Evolutionary conservation across 1,140 invertebrate genomes (phyloP).

Genomic region (Pentalonia nigronervosa): DNA sequence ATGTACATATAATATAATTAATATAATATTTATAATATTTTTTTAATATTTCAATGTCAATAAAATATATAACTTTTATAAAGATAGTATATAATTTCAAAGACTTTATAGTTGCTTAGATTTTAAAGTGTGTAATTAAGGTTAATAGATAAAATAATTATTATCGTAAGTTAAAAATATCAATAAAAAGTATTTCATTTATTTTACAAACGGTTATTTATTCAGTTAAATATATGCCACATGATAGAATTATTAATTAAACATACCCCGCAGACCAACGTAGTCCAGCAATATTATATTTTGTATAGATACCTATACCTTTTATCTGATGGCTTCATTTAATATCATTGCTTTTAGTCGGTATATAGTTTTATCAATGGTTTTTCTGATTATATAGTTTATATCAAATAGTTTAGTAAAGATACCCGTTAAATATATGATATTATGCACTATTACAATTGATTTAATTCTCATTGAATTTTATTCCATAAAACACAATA

Average conservation of each 20-base stretch:
- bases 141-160: neutral
- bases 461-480: neutral
- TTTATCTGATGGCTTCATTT: neutral
- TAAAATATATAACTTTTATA: neutral
- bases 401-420: slow-evolving; percentile 1
- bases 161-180: neutral
- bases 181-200: neutral
- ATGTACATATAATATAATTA: neutral
- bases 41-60: neutral
- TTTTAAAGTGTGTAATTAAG: neutral
- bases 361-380: neutral
- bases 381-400: neutral
- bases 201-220: neutral
- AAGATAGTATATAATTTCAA: neutral
- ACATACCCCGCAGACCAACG: neutral
- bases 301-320: neutral
- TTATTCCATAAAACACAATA: neutral
- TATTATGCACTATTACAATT: neutral
- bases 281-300: neutral
- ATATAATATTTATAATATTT: neutral
- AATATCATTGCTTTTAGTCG: neutral
- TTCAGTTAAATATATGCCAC: neutral
- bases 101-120: neutral
- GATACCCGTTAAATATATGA: neutral
- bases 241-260: neutral